Evolutionary conservation across 2,797 vertebrate species (phyloP), one percentile per base, ranked within the genome.

Genomic region (Hippocampus kuda): DNA sequence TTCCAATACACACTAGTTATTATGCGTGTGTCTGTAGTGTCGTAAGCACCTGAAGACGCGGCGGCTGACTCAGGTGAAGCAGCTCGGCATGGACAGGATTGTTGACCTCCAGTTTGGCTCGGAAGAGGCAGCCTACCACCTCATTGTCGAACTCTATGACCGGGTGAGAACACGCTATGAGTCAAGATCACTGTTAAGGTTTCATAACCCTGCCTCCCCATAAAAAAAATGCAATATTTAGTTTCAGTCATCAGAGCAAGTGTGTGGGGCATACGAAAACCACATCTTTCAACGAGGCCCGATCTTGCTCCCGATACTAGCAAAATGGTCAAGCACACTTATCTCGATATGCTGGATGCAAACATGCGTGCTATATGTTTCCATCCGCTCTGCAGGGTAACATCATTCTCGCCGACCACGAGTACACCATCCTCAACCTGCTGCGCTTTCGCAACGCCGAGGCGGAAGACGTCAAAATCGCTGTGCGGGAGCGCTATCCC

Each of bases 91-190:
- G 11, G 97, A 99, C 90, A 91, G 97, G 72, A 93, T 99, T 54
- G 92, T 99, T 59, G 96, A 99, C 86, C 87, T 99, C 77, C 97
- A 99, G 76, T 99, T 99, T 72, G 97, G 97, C 65, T 98, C 95
- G 2, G 94, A 94, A 0, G 92, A 97, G 72, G 97, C 97, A 2
- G 97, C 97, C 18, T 98, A 98, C 76, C 97, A 99, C 79, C 84
- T 99, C 65, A 94, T 99, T 66, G 65, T 99, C 20, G 97, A 99
- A 78, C 93, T 99, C 2, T 99, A 99, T 1, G 97, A 99, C 88
- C 89, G 95, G 90, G 97, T 99, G 84, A 92, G 94, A 68, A 74
- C 15, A 30, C 42, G 42, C 46, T 38, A 22, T 10, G 48, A 15
- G 15, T 48, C n/a, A 24, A 38, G 16, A 66, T 49, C 24, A 49